Conservation (phyloP, 2,113 vertebrate genomes). For the Fulica atra region DNA sequence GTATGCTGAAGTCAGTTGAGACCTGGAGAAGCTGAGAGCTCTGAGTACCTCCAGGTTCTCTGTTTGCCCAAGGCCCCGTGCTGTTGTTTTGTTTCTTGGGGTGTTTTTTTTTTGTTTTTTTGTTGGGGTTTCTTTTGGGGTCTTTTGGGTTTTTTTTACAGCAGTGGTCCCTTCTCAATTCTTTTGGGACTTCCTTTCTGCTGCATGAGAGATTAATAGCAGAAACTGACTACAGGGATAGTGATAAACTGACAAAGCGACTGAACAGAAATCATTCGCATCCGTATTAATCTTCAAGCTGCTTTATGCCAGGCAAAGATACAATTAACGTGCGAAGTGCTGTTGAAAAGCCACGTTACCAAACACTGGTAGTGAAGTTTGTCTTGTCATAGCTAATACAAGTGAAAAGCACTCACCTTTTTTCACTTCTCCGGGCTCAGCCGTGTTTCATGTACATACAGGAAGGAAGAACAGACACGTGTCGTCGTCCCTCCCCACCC, state of each 20-base stretch:
- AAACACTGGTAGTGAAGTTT: background rate
- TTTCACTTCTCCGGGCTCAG: background rate
- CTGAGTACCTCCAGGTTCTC: background rate
- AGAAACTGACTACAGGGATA: background rate
- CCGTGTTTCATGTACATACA: background rate
- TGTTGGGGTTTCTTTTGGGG: too few relatives aligned
- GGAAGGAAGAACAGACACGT: background rate
- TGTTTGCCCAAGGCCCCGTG: background rate
- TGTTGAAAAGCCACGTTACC: background rate
- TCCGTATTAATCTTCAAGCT: background rate
- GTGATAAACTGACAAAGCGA: background rate
- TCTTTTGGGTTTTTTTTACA: too few relatives aligned
- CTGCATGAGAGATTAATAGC: background rate
- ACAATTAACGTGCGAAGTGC: background rate
- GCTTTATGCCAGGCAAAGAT: background rate
- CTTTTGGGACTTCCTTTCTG: background rate
- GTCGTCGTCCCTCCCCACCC: too few relatives aligned
- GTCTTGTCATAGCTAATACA: background rate
- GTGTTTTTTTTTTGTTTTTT: background rate
- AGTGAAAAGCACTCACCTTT: background rate
- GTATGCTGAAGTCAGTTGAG: background rate
- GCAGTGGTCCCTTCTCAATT: background rate
- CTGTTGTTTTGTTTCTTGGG: too few relatives aligned
- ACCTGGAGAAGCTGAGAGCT: background rate
- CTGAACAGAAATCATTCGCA: background rate